Base-by-base conservation (phyloP, 2,113 vertebrate genomes). In the Triplophysa rosa region DNA sequence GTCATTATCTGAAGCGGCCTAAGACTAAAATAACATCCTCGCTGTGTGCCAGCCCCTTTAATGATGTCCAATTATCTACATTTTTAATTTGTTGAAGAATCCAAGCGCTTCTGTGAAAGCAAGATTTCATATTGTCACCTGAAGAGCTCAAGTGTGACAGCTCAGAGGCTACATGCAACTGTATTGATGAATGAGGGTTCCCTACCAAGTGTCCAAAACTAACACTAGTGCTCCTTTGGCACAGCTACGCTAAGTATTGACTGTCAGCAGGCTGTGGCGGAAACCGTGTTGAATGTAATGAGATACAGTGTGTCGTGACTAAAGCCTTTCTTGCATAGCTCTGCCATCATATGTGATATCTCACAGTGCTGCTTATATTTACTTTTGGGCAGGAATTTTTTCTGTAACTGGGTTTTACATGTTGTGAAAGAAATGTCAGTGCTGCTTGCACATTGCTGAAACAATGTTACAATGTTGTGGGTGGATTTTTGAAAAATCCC, bases 11-110 rank as follows among this genome's bases (percentile, higher is more conserved):
- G 65, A 69, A 73, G 77, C 76, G 49, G 76, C 61, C 29, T 65
- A 79, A 52, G 65, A 67, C 77, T 80, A 83, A 80, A 75, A 80
- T 76, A 80, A 80, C 82, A 76, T n/a, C 42, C 71, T 76, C 9
- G 13, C 64, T 65, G 19, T 2, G 21, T 71, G 14, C 61, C 3
- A 66, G 64, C 4, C 58, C 8, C 59, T 71, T 49, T 80, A 45
- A 71, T 26, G 16, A 70, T 62, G 24, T 69, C 78, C 78, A 80
- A 76, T 83, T 77, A 80, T 74, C 78, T 24, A 58, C 23, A 26
- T 80, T 24, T 65, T 65, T 17, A 54, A 24, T 65, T 37, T 58
- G 19, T 70, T 42, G 4, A 56, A 16, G 10, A 45, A 42, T 70
- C 49, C 2, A 47, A 40, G 62, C 16, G 3, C 23, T 21, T 56